A percentile compares a stretch with the other conserved stretches of the same genome.
These are phyloP conservation scores for Xylophagus ater DNA, from an alignment of 2,888 invertebrate species.

Conservation along the genomic window DNA sequence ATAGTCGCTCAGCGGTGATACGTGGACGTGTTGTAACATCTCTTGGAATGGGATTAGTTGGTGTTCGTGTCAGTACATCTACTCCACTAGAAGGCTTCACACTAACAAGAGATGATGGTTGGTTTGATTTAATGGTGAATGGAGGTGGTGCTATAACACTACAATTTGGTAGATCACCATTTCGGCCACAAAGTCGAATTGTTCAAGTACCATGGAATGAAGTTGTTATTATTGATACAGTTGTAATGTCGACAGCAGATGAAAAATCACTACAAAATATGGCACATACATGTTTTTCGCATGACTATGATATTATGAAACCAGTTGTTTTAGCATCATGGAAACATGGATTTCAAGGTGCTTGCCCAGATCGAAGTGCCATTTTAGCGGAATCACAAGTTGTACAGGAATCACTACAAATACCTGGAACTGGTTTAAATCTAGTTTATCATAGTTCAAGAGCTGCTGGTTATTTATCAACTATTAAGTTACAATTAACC, in stretches of 20 bases:
- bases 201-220: constrained; percentile 96
- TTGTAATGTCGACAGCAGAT: constrained; percentile 71
- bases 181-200: constrained; percentile 76
- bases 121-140: constrained; percentile 97
- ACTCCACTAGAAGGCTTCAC: constrained; percentile 95
- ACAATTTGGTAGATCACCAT: constrained; percentile 86
- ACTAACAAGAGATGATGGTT: constrained; percentile 79
- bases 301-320: constrained; percentile 87
- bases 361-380: constrained; percentile 85
- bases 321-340: constrained; percentile 87
- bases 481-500: constrained; percentile 82
- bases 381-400: constrained; percentile 87
- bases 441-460: constrained; percentile 93
- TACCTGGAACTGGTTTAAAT: constrained; percentile 90
- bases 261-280: constrained; percentile 56
- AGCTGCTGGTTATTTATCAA: constrained; percentile 85
- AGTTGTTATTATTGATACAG: constrained; percentile 86
- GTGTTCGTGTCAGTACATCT: constrained; percentile 88
- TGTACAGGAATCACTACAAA: constrained; percentile 86
- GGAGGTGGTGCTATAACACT: constrained; percentile 96
- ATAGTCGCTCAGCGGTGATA: constrained; percentile 92
- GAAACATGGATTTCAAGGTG: constrained; percentile 91
- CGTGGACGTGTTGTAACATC: constrained; percentile 87
- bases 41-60: constrained; percentile 87
- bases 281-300: constrained; percentile 71